These are phyloP conservation scores for Delphinapterus leucas DNA, from an alignment of 2,113 vertebrate genomes.

Conservation along the genomic window DNA sequence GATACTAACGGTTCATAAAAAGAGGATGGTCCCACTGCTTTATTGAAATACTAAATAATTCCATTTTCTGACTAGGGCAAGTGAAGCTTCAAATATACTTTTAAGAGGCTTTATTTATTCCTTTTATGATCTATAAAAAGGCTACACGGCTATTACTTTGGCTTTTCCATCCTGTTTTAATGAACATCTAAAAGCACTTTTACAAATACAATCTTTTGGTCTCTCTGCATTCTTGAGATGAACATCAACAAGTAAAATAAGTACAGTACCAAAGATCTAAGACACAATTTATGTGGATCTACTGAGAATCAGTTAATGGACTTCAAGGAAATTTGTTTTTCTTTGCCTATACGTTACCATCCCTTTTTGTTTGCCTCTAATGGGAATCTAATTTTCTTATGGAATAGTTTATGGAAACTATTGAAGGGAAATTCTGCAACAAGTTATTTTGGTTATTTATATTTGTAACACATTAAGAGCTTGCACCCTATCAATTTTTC, in stretches of 20 bases:
- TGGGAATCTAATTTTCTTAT: neutral
- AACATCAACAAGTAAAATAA: neutral
- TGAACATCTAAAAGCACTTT: constrained; percentile 28
- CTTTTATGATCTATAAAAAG: constrained; percentile 12
- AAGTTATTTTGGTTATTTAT: neutral
- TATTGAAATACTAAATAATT: constrained; percentile 1
- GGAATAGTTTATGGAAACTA: neutral
- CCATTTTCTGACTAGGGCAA: neutral
- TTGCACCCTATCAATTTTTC: neutral
- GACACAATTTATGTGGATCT: neutral
- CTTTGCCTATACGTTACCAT: neutral
- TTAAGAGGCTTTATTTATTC: neutral
- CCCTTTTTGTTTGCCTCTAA: neutral
- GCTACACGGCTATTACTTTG: neutral
- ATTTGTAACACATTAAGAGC: neutral
- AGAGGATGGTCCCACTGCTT: neutral
- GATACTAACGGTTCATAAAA: neutral
- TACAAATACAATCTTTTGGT: neutral
- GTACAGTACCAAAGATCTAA: neutral
- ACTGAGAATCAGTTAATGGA: neutral
- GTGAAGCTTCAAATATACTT: neutral
- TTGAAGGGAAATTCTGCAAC: neutral
- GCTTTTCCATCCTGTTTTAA: neutral
- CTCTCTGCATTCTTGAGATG: neutral
- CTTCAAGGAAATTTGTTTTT: neutral